Percentiles rank a stretch among this genome's conserved stretches.
Conservation (phyloP, 2,797 vertebrate genomes). For the Poecilia picta region DNA sequence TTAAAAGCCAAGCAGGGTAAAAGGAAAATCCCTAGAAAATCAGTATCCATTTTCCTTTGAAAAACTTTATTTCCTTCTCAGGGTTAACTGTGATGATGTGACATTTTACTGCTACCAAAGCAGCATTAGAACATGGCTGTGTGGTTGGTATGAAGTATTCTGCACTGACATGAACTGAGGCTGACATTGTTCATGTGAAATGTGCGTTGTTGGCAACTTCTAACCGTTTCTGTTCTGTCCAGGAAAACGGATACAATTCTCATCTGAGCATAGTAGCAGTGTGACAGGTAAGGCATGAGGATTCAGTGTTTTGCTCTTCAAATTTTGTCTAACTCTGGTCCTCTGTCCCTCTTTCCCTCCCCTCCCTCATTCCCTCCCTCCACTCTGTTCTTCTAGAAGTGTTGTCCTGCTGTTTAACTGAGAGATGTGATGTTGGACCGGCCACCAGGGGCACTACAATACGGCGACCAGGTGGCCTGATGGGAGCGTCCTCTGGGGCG, state of each 20-base stretch:
- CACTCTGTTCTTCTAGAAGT: constrained; percentile 58
- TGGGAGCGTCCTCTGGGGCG: constrained; percentile 79
- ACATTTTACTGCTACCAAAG: constrained; percentile 22
- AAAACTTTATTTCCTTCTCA: constrained; percentile 18
- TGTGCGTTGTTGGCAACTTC: constrained; percentile 22
- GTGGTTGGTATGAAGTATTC: constrained; percentile 16
- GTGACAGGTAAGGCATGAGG: constrained; percentile 98
- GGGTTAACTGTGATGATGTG: constrained; percentile 16
- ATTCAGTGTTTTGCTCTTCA: constrained; percentile 86
- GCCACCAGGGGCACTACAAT: constrained; percentile 95
- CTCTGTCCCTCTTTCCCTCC: constrained; percentile 44
- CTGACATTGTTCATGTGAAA: constrained; percentile 18
- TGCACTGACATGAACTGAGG: constrained; percentile 24
- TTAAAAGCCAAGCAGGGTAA: constrained; percentile 71
- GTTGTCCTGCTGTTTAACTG: constrained; percentile 82
- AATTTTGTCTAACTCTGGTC: constrained; percentile 80
- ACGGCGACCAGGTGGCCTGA: constrained; percentile 93
- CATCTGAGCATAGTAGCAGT: constrained; percentile 87
- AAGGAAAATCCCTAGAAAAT: constrained; percentile 67
- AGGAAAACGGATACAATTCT: constrained; percentile 85
- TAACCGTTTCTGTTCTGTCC: constrained; percentile 1
- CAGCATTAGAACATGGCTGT: constrained; percentile 17
- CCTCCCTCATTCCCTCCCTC: constrained; percentile 17
- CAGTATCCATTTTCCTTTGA: constrained; percentile 70
- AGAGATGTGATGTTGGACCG: constrained; percentile 98